Percentiles rank a stretch among this genome's conserved stretches.
Evolutionary conservation across 2,797 vertebrate genomes (phyloP).

Genomic region (Tokudaia muenninki): DNA sequence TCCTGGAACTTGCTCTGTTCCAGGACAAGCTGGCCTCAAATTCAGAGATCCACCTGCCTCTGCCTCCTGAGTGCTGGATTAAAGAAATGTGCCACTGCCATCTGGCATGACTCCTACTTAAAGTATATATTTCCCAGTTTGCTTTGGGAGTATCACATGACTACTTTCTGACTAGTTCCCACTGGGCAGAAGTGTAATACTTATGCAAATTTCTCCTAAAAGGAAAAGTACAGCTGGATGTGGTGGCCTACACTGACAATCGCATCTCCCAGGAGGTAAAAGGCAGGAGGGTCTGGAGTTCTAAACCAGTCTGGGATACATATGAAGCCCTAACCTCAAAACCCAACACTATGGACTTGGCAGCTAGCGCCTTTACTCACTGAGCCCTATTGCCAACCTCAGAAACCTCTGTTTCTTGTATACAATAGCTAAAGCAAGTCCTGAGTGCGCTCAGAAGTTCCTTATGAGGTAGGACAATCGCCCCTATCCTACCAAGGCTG

Average conservation of each 20-base stretch:
- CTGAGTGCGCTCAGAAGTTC: neutral
- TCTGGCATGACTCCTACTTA: neutral
- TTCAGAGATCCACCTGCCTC: neutral
- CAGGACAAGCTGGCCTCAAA: neutral
- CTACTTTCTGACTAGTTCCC: slow-evolving; percentile 1
- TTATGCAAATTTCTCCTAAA: neutral
- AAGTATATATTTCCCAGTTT: neutral
- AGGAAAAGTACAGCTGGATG: neutral
- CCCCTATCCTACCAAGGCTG: neutral
- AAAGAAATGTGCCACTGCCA: neutral
- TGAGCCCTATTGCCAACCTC: neutral
- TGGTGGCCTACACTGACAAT: neutral
- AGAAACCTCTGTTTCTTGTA: neutral
- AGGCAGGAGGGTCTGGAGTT: neutral
- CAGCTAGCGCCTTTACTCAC: neutral
- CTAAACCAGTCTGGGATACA: neutral
- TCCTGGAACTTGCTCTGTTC: neutral
- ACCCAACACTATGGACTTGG: neutral
- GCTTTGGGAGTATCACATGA: neutral
- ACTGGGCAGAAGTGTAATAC: neutral
- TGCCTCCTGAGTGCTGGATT: neutral
- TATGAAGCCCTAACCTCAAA: neutral
- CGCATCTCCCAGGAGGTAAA: neutral
- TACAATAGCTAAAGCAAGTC: slow-evolving; percentile 7
- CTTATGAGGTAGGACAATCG: neutral